Base-by-base conservation (phyloP, 2,797 vertebrate species). In the Brachymystax lenok region DNA sequence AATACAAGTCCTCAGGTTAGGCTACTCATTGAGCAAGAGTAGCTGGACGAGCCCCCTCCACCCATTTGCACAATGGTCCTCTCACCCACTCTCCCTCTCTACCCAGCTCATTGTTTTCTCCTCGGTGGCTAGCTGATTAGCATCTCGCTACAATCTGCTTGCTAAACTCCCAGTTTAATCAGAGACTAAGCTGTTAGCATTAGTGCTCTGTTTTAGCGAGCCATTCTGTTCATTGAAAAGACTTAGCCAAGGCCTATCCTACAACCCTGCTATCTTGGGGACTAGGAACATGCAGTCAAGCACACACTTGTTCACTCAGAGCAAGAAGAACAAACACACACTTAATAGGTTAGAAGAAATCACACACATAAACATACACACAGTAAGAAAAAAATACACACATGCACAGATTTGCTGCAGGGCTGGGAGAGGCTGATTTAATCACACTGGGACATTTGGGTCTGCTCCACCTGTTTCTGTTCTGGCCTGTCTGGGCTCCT, bases 391-490 rank as follows among this genome's bases (percentile, higher is more conserved):
- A 40, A 40, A 40, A 40, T 0, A 4, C 8, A 7, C 19, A 7
- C 10, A 8, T 51, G 50, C n/a, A 74, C 54, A 66, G 64, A 69
- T 74, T 73, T 72, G 59, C 33, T 74, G 5, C 61, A 50, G 67
- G 66, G 77, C 27, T 73, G 66, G 21, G 67, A 76, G 70, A 69
- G 52, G 63, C 69, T 30, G 51, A 75, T 82, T 46, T 84, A 79
- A 77, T 81, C 67, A 73, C 73, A 74, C 76, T 74, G 21, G 1
- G 63, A 61, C 13, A 52, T 19, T 73, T 84, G 79, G 82, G 76
- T 17, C 21, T 4, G 70, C 33, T 63, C 52, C 76, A 72, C 76
- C 35, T 69, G 63, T 21, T 71, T 46, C 40, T 69, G 59, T 35
- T 40, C 51, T 24, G 33, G 33, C 63, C 5, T 17, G 67, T 4